These are phyloP conservation scores for Lepus townsendii DNA, from an alignment of 2,797 vertebrate genomes.

Conservation along the genomic window DNA sequence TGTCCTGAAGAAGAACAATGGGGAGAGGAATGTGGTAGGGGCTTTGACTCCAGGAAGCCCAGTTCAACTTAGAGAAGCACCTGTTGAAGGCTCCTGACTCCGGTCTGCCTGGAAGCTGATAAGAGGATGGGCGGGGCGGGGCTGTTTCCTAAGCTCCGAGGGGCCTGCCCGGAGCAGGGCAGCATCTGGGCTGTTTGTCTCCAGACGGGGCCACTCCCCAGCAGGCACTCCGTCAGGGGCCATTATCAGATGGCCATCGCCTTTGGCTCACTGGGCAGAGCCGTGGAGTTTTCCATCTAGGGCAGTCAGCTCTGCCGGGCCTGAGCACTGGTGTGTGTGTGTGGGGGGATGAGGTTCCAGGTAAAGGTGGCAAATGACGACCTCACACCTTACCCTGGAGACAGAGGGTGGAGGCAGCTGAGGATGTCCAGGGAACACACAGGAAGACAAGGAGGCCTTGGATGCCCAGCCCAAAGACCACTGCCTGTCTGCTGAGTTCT, in stretches of 20 bases:
- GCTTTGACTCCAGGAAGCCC: not conserved
- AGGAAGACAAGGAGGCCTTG: not conserved
- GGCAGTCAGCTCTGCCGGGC: not conserved
- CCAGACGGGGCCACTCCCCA: not conserved
- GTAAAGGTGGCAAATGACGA: not conserved
- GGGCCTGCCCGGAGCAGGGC: not conserved
- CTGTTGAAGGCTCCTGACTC: not conserved
- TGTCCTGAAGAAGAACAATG: not conserved
- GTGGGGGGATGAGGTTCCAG: rapidly evolving
- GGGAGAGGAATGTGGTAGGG: not conserved
- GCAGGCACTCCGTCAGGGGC: not conserved
- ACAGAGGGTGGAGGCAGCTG: not conserved
- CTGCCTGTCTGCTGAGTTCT: not conserved
- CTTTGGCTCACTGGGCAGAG: not conserved
- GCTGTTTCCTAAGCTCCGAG: not conserved
- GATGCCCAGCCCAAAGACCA: not conserved
- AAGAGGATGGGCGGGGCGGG: not conserved
- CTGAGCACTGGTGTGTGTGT: not conserved
- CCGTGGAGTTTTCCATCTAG: not conserved
- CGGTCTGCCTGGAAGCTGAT: rapidly evolving
- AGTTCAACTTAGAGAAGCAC: not conserved
- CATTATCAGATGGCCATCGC: not conserved
- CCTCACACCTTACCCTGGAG: not conserved
- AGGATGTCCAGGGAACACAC: not conserved
- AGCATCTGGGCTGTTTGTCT: not conserved